Evolutionary conservation across 2,888 invertebrate genomes (phyloP).

Genomic region (Hybos culiciformis): DNA sequence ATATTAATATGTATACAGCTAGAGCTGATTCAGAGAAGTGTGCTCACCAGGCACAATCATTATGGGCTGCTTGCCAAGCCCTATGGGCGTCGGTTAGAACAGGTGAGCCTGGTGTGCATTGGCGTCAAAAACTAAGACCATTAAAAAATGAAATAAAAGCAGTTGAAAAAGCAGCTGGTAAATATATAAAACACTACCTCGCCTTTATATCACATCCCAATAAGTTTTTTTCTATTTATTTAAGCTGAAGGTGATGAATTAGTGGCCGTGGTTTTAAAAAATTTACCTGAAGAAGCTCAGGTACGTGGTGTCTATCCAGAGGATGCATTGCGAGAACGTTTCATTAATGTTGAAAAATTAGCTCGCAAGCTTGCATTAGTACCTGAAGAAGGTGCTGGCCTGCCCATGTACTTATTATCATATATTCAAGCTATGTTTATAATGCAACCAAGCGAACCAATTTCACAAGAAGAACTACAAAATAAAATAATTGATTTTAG

Average conservation of each 20-base stretch:
- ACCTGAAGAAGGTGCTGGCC: conserved; percentile 73
- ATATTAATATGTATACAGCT: conserved; percentile 35
- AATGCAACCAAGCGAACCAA: conserved; percentile 50
- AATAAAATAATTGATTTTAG: conserved; percentile 59
- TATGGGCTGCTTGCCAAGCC: conserved; percentile 91
- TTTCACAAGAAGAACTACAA: conserved; percentile 57
- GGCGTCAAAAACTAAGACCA: conserved; percentile 45
- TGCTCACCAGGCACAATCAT: conserved; percentile 67
- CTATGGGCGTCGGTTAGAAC: conserved; percentile 61
- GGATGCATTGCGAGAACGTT: conserved; percentile 69
- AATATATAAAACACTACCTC: conserved; percentile 17
- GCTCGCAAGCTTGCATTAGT: conserved; percentile 76
- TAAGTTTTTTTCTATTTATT: conserved; percentile 13
- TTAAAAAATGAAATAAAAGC: conserved; percentile 56
- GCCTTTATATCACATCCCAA: not conserved
- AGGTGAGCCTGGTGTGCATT: conserved; percentile 42
- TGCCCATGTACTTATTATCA: conserved; percentile 72
- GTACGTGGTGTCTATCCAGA: conserved; percentile 80
- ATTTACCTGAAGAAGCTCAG: conserved; percentile 63
- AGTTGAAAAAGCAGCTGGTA: conserved; percentile 61
- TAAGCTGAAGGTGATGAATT: conserved; percentile 61
- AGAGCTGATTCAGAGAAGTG: conserved; percentile 59
- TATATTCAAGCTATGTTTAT: conserved; percentile 80
- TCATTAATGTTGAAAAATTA: conserved; percentile 64
- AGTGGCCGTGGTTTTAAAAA: conserved; percentile 59